Conservation (phyloP, 2,888 invertebrate species). For the Bimastos eiseni region DNA sequence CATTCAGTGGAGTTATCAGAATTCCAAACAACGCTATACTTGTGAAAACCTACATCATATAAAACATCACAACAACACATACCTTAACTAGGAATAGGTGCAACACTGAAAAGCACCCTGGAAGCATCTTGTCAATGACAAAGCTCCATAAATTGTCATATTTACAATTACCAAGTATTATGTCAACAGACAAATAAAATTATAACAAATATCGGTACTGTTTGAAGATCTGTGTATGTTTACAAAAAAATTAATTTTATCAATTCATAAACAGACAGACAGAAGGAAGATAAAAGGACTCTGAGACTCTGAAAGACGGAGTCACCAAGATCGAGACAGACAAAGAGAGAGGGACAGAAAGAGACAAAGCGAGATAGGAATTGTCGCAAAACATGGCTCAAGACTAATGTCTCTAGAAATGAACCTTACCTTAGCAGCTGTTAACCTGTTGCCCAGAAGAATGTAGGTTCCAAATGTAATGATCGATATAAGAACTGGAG, state of each 20-base stretch:
- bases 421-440: slow-evolving; percentile 77
- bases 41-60: slow-evolving; percentile 81
- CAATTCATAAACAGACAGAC: neutral
- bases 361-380: neutral
- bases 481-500: slow-evolving; percentile 75
- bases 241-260: neutral
- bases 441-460: slow-evolving; percentile 72
- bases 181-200: no score
- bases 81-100: neutral
- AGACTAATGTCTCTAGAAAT: neutral
- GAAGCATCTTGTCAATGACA: neutral
- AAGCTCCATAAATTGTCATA: no score
- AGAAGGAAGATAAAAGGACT: neutral
- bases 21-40: slow-evolving; percentile 91
- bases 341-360: neutral
- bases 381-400: neutral
- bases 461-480: slow-evolving; percentile 64
- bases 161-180: no score
- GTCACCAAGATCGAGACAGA: neutral
- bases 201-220: neutral
- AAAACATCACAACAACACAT: neutral
- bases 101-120: no score
- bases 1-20: slow-evolving; percentile 91
- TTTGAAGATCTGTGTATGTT: neutral
- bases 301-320: neutral